Evolutionary conservation across 1,140 invertebrate species (phyloP), one percentile per base, ranked within the genome.

Genomic region (silkworm (Bombyx mori)): DNA sequence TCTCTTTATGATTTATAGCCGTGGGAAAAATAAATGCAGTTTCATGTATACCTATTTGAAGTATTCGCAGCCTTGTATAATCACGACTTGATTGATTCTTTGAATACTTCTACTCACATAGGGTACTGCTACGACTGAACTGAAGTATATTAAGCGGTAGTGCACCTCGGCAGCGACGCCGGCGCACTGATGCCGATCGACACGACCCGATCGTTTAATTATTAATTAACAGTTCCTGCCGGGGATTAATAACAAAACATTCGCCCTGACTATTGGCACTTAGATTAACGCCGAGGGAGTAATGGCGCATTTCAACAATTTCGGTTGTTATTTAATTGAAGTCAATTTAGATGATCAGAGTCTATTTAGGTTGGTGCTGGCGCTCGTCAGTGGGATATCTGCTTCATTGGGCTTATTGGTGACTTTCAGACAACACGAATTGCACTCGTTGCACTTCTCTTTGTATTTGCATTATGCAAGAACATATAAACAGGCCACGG

Each of bases 271-370:
- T 86, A 86, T 86, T 81, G 83, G 82, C 83, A 83, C 83, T 86
- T 83, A 85, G 83, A 87, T 87, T 87, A 87, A 73, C 82, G 79
- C 68, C 69, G 83, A 82, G 83, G 80, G 83, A 85, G 81, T 85
- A 85, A 87, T 87, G 83, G 82, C 82, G 83, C 83, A 87, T 87
- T 87, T 85, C 83, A 87, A 85, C 83, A 85, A 87, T 85, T 87
- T 87, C 82, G 83, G 83, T 87, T 87, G 84, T 87, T 87, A 87
- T 87, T 87, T 87, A 87, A 87, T 87, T 87, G 84, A 87, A 87
- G 84, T 87, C 84, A 87, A 87, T 87, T 87, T 87, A 87, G 82
- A 87, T 85, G 84, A 87, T 87, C 84, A 87, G 82, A 87, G 80
- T 87, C 84, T 87, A 87, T 87, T 87, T 87, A 87, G 84, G 84